Evolutionary conservation across 1,140 invertebrate genomes (phyloP).

Genomic region (Triops longicaudatus): DNA sequence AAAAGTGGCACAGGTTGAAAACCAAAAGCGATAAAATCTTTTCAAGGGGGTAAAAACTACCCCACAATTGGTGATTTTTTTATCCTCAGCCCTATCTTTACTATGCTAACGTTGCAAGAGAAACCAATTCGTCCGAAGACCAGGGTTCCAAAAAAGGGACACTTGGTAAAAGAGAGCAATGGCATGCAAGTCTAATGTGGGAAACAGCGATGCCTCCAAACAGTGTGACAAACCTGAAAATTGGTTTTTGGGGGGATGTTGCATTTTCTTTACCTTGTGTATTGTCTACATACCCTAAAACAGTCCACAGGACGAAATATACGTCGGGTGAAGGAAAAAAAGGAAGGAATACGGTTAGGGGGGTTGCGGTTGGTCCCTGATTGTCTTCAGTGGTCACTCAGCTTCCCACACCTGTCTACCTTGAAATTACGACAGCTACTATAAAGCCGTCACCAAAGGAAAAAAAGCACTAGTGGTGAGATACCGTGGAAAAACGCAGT

Average conservation of each 20-base stretch:
- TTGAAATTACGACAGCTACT: constrained; percentile 11
- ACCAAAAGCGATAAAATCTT: no score
- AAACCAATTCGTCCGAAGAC: not conserved
- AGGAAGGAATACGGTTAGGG: not conserved
- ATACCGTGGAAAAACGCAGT: not conserved
- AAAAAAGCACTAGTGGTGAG: not conserved
- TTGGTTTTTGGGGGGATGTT: not conserved
- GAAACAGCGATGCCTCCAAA: not conserved
- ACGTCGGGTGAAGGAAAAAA: no score
- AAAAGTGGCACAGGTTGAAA: no score
- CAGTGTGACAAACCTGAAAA: not conserved
- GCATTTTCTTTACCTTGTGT: no score
- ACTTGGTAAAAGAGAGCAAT: not conserved
- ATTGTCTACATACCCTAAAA: not conserved
- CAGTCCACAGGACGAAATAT: not conserved
- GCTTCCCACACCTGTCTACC: constrained; percentile 13
- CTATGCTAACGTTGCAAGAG: not conserved
- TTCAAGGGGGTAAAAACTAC: not conserved
- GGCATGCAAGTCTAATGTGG: not conserved
- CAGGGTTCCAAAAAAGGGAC: not conserved
- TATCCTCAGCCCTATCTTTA: not conserved
- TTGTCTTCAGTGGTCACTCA: constrained; percentile 14
- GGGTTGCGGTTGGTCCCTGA: constrained; percentile 8
- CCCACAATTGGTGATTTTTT: not conserved
- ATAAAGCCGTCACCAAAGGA: not conserved